phyloP scores from a whole-genome alignment of 2,888 invertebrate genomes.

The Oeneis ivallda region DNA sequence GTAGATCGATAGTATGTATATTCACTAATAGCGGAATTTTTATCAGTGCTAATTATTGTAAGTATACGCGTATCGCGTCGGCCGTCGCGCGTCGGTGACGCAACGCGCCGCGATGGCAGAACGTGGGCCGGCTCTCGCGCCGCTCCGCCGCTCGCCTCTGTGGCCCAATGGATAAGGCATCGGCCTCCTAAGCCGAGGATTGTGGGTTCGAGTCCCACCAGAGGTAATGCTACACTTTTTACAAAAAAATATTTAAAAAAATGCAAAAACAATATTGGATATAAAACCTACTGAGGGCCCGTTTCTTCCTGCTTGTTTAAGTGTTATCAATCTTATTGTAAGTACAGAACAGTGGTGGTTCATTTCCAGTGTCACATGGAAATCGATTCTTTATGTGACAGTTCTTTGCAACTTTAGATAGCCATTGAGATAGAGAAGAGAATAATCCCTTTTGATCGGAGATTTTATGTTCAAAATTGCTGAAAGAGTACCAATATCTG shows the following conservation, averaged over 20 bases:
- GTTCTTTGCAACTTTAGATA: too few relatives aligned
- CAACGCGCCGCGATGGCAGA: slow-evolving; percentile 44
- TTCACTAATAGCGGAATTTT: slow-evolving; percentile 38
- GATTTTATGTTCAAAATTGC: too few relatives aligned
- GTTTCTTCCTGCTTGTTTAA: not conserved
- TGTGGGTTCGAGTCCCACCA: slow-evolving; percentile 93
- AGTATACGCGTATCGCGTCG: slow-evolving; percentile 54
- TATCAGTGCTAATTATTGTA: slow-evolving; percentile 51
- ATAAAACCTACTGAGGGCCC: not conserved
- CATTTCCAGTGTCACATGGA: too few relatives aligned
- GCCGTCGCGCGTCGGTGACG: slow-evolving; percentile 43
- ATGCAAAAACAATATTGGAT: too few relatives aligned
- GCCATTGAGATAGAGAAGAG: too few relatives aligned
- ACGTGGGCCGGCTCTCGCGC: slow-evolving; percentile 68
- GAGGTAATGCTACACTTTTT: slow-evolving; percentile 83
- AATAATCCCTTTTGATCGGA: too few relatives aligned
- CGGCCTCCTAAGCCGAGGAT: slow-evolving; percentile 90
- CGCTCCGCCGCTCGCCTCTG: slow-evolving; percentile 92
- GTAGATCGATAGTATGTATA: not conserved
- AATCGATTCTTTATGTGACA: too few relatives aligned
- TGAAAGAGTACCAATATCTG: too few relatives aligned
- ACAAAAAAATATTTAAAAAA: slow-evolving; percentile 33
- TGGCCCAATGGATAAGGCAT: slow-evolving; percentile 90
- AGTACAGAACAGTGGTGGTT: too few relatives aligned
- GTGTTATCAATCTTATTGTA: not conserved